phyloP scores from a whole-genome alignment of 2,113 vertebrate genomes.

The Gulo gulo region DNA sequence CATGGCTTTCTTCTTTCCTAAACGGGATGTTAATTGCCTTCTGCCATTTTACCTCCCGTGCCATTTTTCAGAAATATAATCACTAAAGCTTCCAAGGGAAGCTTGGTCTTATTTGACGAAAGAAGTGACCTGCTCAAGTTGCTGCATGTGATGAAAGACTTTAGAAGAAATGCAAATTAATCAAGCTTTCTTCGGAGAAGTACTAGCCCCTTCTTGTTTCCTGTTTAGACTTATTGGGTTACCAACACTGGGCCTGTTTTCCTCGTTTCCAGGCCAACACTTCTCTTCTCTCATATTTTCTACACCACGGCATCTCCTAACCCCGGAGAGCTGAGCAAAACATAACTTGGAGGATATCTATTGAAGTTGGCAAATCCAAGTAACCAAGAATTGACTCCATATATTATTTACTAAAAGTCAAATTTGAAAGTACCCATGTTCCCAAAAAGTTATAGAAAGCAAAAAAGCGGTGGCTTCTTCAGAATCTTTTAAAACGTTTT shows the following conservation, averaged over 20 bases:
- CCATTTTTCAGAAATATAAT: neutral
- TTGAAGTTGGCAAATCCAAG: neutral
- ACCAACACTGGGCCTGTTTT: neutral
- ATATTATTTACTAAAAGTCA: neutral
- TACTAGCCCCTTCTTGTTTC: neutral
- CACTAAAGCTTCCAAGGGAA: neutral
- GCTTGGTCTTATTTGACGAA: neutral
- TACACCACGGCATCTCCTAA: neutral
- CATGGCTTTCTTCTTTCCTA: neutral
- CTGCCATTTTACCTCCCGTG: neutral
- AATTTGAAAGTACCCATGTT: neutral
- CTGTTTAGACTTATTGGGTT: neutral
- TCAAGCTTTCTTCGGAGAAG: neutral
- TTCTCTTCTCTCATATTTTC: neutral
- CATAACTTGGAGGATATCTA: neutral
- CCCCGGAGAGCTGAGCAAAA: neutral
- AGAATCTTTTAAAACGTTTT: neutral
- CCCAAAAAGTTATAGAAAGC: neutral
- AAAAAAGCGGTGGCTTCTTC: neutral
- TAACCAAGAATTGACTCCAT: neutral
- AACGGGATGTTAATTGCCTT: neutral
- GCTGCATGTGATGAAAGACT: neutral
- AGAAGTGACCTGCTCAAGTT: neutral
- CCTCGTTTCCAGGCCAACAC: neutral
- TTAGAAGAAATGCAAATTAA: neutral